These are phyloP conservation scores for Sylvicapra grimmia DNA, from an alignment of 2,113 vertebrate genomes.

Conservation along the genomic window DNA sequence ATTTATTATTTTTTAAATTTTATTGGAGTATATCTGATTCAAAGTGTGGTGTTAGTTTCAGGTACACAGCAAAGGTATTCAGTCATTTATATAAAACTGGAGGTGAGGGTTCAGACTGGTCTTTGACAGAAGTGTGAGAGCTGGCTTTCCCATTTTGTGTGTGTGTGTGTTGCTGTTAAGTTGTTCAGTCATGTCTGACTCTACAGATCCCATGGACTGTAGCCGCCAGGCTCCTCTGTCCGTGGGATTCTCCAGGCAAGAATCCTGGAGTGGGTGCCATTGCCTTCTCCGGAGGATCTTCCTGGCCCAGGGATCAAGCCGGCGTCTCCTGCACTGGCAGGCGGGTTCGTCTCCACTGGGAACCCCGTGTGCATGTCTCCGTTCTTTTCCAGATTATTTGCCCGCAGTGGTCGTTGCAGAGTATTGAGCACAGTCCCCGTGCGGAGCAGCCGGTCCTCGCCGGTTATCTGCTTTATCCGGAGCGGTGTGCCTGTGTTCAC, in stretches of 20 bases:
- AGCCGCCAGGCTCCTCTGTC: background rate
- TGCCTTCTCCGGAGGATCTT: background rate
- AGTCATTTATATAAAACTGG: background rate
- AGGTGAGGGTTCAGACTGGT: background rate
- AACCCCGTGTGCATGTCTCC: accelerated
- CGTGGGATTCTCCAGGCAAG: background rate
- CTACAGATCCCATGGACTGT: background rate
- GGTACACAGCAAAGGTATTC: background rate
- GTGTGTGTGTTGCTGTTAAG: background rate
- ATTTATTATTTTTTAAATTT: background rate
- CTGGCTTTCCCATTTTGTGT: background rate
- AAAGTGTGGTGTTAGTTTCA: background rate
- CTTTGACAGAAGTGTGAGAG: background rate
- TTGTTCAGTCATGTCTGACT: background rate
- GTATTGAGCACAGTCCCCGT: too few relatives aligned
- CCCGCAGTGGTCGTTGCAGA: accelerated
- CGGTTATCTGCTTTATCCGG: accelerated
- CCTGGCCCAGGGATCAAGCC: background rate
- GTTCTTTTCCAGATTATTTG: background rate
- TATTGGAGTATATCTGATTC: background rate
- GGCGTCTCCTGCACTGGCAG: accelerated
- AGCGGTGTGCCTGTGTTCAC: too few relatives aligned
- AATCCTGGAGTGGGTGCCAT: background rate
- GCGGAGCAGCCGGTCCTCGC: background rate
- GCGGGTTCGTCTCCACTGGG: background rate